Evolutionary conservation across 2,797 vertebrate genomes (phyloP).

Genomic region (Crossoptilon crossoptilon): DNA sequence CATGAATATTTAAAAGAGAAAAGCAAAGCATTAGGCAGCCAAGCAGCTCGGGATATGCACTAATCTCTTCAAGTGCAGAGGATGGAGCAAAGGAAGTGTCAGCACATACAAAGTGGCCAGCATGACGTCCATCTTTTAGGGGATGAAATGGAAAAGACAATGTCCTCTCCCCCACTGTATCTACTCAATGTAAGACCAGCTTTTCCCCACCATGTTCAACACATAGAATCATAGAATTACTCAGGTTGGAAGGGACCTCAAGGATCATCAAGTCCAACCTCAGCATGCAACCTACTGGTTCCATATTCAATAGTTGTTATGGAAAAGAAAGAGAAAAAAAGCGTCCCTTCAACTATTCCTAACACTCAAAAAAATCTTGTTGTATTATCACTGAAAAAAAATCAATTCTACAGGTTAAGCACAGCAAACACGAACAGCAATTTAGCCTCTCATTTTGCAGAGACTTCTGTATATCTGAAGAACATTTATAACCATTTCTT

Average conservation of each 20-base stretch:
- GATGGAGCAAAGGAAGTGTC: neutral
- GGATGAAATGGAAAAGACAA: neutral
- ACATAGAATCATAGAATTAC: neutral
- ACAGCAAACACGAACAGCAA: neutral
- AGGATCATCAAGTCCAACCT: too few species aligned
- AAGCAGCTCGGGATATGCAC: neutral
- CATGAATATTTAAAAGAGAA: constrained; percentile 67
- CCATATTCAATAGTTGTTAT: rapidly evolving
- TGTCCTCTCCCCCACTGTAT: neutral
- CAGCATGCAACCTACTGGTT: neutral
- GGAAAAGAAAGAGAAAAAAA: neutral
- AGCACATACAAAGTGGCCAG: neutral
- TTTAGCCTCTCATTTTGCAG: neutral
- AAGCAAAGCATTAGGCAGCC: constrained; percentile 44
- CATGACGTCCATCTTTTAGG: neutral
- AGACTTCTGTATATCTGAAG: neutral
- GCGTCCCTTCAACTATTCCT: neutral
- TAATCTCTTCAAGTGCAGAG: neutral
- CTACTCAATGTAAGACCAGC: neutral
- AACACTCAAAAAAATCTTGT: neutral
- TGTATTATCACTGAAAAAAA: neutral
- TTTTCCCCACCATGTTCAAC: rapidly evolving
- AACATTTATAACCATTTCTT: neutral
- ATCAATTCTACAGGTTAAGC: neutral
- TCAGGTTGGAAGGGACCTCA: too few species aligned